Base-by-base conservation (phyloP, 37 sponge, comb jelly and placozoan species). In the Corticium candelabrum region DNA sequence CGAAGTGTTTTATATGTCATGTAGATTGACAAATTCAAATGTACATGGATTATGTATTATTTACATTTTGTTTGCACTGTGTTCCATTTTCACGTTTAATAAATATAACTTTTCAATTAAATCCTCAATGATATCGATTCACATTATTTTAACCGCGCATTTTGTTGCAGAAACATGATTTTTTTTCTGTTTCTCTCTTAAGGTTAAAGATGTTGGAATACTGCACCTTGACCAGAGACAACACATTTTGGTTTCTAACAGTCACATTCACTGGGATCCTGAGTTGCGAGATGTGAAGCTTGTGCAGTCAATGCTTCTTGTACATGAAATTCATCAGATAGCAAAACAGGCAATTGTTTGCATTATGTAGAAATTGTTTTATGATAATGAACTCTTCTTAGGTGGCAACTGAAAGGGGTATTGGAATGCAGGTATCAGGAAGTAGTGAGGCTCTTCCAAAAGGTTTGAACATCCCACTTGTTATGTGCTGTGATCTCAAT, bases 241-340 rank as follows among this genome's bases (percentile, higher is more conserved):
- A 21, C 62, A 93, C 41, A 35, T 96, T 33, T 68, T 96, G 3
- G 91, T 96, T 5, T 78, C 91, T 74, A 96, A 96, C 67, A 85
- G 89, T 30, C 98, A 96, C 91, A 96, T 96, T 33, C 91, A 93
- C 83, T 96, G 98, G 98, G 98, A 96, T 80, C 98, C 98, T 0
- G 98, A 96, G 77, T 96, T 80, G 40, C 56, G 80, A 2, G 98
- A 96, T 41, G 98, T 96, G 40, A 96, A 96, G 76, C 89, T 96
- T 27, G 89, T 96, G 11, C 98, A 96, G 50, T 89, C 90, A 3
- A 76, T 85, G 50, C 74, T 85, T 40, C 67, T 85, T 70, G 74
- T 85, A 74, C 57, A 84, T 32, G 86, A 85, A 41, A 68, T 82
- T 3, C 33, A 77, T 67, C 40, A 30, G 56, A 69, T 84, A 21